Evolutionary conservation across 92 coral and sea anemone species (phyloP).

Genomic region (Siderastrea radians): DNA sequence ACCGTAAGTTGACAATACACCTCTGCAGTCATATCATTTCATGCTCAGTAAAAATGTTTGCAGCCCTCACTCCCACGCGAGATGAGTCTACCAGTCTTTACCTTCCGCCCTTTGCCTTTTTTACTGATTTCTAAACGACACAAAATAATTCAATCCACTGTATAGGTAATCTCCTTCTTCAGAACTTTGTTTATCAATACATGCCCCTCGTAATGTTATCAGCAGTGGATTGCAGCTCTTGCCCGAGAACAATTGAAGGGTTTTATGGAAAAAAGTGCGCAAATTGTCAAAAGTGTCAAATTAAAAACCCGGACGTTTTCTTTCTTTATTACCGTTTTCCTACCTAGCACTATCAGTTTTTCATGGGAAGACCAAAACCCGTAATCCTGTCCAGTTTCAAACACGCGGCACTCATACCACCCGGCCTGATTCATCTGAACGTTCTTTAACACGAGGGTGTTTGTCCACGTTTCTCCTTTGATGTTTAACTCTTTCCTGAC

Average conservation of each 20-base stretch:
- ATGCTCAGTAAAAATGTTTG: neutral
- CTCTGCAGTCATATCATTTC: neutral
- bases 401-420: slow-evolving; percentile 85
- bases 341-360: slow-evolving; percentile 67
- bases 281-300: too few relatives aligned
- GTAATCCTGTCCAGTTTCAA: neutral
- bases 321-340: neutral
- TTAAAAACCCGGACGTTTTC: too few relatives aligned
- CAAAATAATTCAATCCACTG: too few relatives aligned
- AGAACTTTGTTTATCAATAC: too few relatives aligned
- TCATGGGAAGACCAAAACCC: slow-evolving; percentile 78
- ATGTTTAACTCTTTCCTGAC: neutral
- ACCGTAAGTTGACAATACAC: neutral
- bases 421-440: slow-evolving; percentile 64
- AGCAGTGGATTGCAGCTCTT: too few relatives aligned
- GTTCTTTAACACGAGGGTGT: slow-evolving; percentile 37
- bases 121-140: neutral
- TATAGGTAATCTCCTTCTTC: too few relatives aligned
- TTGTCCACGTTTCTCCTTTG: slow-evolving; percentile 50
- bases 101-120: neutral
- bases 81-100: too few relatives aligned
- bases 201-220: too few relatives aligned
- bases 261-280: too few relatives aligned
- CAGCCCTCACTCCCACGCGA: too few relatives aligned
- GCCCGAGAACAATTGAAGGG: neutral